Evolutionary conservation across 2,797 vertebrate genomes (phyloP).

Genomic region (Intellagama lesueurii): DNA sequence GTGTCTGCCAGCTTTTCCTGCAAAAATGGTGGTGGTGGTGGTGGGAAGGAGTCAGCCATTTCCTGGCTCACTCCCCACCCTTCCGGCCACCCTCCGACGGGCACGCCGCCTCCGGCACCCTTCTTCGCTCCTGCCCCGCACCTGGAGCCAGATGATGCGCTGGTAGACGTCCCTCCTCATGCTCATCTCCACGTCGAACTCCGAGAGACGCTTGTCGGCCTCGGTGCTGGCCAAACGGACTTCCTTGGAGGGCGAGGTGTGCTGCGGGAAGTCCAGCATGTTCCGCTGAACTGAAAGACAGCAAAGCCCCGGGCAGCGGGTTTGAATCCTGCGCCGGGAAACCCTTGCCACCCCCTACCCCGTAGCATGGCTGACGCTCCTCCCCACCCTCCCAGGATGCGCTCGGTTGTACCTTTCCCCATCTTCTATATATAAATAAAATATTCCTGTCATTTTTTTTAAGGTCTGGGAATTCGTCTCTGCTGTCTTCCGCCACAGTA

Average conservation of each 20-base stretch:
- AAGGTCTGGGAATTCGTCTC: no score
- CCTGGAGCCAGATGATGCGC: constrained; percentile 92
- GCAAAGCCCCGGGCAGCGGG: background rate
- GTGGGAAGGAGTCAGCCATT: no score
- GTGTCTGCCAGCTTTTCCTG: constrained; percentile 82
- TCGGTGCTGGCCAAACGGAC: constrained; percentile 90
- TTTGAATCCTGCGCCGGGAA: background rate
- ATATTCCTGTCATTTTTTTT: no score
- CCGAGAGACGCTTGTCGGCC: constrained; percentile 93
- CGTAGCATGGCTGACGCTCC: no score
- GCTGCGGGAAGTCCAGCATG: constrained; percentile 95
- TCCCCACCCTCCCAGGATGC: background rate
- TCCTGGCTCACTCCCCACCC: no score
- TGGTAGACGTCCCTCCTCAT: constrained; percentile 96
- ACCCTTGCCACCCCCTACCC: accelerated
- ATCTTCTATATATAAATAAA: no score
- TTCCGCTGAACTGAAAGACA: constrained; percentile 87
- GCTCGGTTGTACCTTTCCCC: no score
- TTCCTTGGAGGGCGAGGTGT: constrained; percentile 89
- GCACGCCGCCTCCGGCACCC: no score
- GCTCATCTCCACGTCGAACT: constrained; percentile 98
- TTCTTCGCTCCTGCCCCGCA: constrained; percentile 44
- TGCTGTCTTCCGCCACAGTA: no score
- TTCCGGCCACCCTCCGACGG: no score
- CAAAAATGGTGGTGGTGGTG: background rate